Conservation (phyloP, 2,113 vertebrate genomes). For the Pterocles burchelli region DNA sequence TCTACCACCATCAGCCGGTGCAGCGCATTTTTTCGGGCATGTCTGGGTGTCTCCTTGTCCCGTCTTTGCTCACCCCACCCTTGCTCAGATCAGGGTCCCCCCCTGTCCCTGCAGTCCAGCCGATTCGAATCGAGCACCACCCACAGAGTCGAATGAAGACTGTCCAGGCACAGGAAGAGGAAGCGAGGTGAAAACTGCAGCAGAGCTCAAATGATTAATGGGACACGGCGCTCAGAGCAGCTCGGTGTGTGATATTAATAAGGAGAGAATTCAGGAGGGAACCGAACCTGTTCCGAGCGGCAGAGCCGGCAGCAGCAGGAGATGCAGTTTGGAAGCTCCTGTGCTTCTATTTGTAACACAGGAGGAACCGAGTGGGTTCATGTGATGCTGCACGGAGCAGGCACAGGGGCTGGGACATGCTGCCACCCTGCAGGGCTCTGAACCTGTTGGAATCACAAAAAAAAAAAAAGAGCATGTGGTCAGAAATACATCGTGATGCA, state of each 20-base stretch:
- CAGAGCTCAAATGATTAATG: slow-evolving; percentile 54
- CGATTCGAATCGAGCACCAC: neutral
- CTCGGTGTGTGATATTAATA: slow-evolving; percentile 62
- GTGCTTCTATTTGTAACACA: neutral
- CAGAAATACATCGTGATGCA: neutral
- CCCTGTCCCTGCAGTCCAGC: neutral
- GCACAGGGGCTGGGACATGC: neutral
- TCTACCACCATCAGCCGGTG: neutral
- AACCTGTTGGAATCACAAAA: neutral
- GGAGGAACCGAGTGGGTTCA: neutral
- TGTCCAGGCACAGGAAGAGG: slow-evolving; percentile 4
- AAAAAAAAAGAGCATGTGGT: neutral
- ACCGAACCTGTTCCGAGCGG: neutral
- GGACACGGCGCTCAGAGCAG: slow-evolving; percentile 16
- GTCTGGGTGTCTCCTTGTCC: neutral
- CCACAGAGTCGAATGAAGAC: neutral
- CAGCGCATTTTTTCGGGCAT: neutral
- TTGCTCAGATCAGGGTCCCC: neutral
- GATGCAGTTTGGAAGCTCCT: neutral
- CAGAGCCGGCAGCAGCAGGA: neutral
- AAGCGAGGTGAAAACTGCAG: slow-evolving; percentile 27
- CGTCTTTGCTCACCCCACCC: neutral
- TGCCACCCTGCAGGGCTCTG: neutral
- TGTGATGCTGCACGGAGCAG: neutral
- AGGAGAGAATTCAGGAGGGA: slow-evolving; percentile 55